Percentiles rank a stretch among this genome's conserved stretches.
Conservation (phyloP, 2,113 vertebrate genomes). For the Stegostoma tigrinum region DNA sequence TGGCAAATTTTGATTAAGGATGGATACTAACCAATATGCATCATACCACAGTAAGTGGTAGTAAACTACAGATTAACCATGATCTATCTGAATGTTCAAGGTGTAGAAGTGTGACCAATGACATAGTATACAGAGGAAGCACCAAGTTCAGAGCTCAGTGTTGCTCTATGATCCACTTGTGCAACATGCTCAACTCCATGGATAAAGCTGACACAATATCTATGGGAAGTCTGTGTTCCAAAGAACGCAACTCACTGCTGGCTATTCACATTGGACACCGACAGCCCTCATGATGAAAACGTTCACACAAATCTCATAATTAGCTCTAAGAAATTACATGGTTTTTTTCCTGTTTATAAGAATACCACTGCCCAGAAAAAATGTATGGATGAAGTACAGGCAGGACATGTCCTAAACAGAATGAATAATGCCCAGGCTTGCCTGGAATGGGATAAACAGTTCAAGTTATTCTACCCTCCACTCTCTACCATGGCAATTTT, state of each 20-base stretch:
- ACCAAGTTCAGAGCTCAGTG: background rate
- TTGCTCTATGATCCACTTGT: background rate
- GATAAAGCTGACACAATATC: background rate
- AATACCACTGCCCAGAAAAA: background rate
- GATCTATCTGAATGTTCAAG: background rate
- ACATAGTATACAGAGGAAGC: background rate
- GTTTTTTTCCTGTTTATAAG: background rate
- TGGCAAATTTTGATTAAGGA: background rate
- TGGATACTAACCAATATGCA: background rate
- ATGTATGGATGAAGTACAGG: background rate
- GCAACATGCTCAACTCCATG: background rate
- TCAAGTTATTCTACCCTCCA: background rate
- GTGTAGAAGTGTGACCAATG: background rate
- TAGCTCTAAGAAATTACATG: background rate
- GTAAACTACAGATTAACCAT: background rate
- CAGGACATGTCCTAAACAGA: background rate
- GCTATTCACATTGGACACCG: background rate
- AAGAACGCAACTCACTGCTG: background rate
- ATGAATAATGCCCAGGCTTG: background rate
- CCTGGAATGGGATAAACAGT: background rate
- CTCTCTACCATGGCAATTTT: background rate
- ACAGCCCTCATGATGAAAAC: background rate
- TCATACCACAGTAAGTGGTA: background rate
- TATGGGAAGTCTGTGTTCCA: background rate
- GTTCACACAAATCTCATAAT: background rate